phyloP scores from a whole-genome alignment of 2,113 vertebrate genomes.

The Microcebus tavaratra region DNA sequence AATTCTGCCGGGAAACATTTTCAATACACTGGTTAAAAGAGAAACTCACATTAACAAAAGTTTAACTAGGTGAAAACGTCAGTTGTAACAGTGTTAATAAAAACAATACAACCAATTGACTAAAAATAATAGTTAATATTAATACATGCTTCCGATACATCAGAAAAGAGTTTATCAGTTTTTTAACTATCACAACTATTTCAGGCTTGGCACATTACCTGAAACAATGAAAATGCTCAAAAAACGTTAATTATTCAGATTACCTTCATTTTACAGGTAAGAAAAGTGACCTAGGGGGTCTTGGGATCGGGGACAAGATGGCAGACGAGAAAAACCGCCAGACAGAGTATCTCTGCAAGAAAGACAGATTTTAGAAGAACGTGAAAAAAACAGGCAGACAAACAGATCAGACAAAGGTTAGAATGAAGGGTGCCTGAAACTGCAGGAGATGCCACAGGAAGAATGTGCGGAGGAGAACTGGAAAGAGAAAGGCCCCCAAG shows the following conservation, averaged over 20 bases:
- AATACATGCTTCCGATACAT: background rate
- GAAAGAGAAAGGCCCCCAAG: no score
- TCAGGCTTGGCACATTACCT: background rate
- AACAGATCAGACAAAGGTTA: no score
- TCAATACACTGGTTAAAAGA: constrained; percentile 92
- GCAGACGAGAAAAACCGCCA: no score
- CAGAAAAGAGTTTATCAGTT: background rate
- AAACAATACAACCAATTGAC: constrained; percentile 6
- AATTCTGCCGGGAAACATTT: constrained; percentile 97
- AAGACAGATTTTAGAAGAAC: no score
- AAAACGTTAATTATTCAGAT: constrained; percentile 11
- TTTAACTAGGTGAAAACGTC: background rate
- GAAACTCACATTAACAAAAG: constrained; percentile 59
- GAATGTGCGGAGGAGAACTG: no score
- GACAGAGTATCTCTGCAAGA: no score
- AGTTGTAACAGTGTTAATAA: constrained; percentile 17
- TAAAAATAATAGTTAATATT: constrained; percentile 1
- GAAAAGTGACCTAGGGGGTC: background rate
- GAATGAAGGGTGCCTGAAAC: no score
- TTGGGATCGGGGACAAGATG: no score
- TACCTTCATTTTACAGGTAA: constrained; percentile 33
- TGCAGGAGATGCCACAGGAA: no score
- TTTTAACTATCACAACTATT: background rate
- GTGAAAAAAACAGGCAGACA: no score
- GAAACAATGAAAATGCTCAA: constrained; percentile 29